Evolutionary conservation across 2,888 invertebrate species (phyloP), one percentile per base, ranked within the genome.

Genomic region (Galerucella nymphaeae): DNA sequence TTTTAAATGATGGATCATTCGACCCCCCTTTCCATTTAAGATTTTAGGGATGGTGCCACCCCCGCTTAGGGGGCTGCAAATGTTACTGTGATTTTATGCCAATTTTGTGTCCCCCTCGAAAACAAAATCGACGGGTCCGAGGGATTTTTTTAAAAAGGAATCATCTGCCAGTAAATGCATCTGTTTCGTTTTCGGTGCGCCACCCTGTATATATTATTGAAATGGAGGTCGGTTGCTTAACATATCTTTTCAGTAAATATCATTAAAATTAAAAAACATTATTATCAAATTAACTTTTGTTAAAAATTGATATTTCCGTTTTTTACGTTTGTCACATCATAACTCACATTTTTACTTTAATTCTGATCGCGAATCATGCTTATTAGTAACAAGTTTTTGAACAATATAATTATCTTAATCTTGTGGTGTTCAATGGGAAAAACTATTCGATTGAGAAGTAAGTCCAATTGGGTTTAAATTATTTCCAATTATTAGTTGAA

Each of bases 221-320:
- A 57, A 70, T 70, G 63, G 63, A 70, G 70, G 70, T 63, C 63
- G 70, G 16, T 70, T 70, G 70, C 63, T 70, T 13, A 70, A 70
- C 20, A 10, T 23, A 63, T 42, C 23, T 30, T 41, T 53, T 11
- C 13, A 53, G 18, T 45, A 30, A 64, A 45, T 57, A 55, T 57
- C 14, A 61, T 62, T 14, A 59, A 70, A 63, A 63, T 61, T 69
- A 62, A 42, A 58, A 57, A 69, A 62, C 50, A 69, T 70, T 63
- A 70, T 57, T 53, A 64, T 63, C 57, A 70, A 70, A 70, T 70
- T 70, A 70, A 23, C 63, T 63, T 57, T 63, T 69, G 57, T 55
- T 70, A 30, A 16, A 70, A 70, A 63, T 63, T 4, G 45, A 70
- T 57, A 63, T 57, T 70, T 70, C 70, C 70, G 70, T 57, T 63